A percentile compares a stretch with the other conserved stretches of the same genome.
These are phyloP conservation scores for Nestor notabilis DNA, from an alignment of 2,113 vertebrate species.

Conservation along the genomic window DNA sequence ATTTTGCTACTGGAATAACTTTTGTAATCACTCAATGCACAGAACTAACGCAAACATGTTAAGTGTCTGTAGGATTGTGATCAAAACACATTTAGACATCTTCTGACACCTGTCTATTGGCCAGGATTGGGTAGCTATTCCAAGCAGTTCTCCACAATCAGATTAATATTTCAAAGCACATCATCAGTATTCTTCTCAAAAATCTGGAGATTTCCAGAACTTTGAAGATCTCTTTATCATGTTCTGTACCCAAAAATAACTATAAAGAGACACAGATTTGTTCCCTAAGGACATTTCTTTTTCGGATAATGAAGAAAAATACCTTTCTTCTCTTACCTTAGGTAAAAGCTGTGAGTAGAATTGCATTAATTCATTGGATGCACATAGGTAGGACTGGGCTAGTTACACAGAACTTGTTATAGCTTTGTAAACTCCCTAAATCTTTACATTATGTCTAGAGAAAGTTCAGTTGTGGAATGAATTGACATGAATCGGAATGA, in stretches of 20 bases:
- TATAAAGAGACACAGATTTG: background rate
- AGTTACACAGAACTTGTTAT: background rate
- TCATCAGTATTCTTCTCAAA: background rate
- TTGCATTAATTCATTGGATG: background rate
- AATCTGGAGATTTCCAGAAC: background rate
- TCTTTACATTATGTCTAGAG: background rate
- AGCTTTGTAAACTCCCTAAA: background rate
- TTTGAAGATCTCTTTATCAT: background rate
- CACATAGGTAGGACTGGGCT: background rate
- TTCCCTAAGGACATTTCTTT: slow-evolving; percentile 9
- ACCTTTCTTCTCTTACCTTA: background rate
- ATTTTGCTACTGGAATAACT: background rate
- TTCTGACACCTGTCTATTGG: background rate
- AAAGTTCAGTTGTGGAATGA: background rate
- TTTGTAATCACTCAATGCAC: background rate
- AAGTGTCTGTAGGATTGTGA: background rate
- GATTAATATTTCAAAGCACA: background rate
- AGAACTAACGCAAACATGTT: background rate
- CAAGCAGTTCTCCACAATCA: background rate
- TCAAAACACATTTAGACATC: background rate
- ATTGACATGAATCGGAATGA: background rate
- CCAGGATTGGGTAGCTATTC: background rate
- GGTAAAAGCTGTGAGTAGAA: background rate
- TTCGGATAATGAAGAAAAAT: background rate
- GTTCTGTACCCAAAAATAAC: background rate